These are phyloP conservation scores for Julus scandinavius DNA, from an alignment of 2,888 invertebrate genomes.

Conservation along the genomic window DNA sequence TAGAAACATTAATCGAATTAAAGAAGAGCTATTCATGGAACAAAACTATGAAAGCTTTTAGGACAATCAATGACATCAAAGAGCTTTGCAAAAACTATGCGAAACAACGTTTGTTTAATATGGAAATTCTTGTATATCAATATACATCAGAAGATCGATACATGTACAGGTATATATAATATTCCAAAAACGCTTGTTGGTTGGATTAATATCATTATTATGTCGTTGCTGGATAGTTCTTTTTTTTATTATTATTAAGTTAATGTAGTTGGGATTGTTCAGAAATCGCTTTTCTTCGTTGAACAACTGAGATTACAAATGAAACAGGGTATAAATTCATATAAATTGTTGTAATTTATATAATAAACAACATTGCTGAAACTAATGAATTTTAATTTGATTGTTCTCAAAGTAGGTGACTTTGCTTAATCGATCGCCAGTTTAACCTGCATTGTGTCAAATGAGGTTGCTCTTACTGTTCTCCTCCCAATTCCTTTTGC, in stretches of 20 bases:
- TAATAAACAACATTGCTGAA: too few species aligned
- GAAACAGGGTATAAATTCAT: neutral
- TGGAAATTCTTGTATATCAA: too few species aligned
- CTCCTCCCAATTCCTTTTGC: neutral
- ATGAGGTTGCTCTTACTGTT: neutral
- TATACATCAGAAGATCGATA: too few species aligned
- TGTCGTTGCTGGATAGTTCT: too few species aligned
- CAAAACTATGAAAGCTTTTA: neutral
- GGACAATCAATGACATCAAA: neutral
- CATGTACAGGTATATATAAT: too few species aligned
- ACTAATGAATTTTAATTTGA: neutral
- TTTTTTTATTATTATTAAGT: too few species aligned
- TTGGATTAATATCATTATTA: too few species aligned
- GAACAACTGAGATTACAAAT: neutral
- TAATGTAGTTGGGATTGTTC: too few species aligned
- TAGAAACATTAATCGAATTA: neutral
- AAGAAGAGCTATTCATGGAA: neutral
- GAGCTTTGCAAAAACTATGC: neutral
- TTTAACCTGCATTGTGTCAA: slow-evolving; percentile 12
- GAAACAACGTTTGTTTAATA: too few species aligned
- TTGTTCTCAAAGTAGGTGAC: neutral
- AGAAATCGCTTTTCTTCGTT: too few species aligned
- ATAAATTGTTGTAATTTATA: too few species aligned
- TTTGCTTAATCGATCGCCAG: neutral
- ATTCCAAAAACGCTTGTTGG: too few species aligned